Evolutionary conservation across 2,113 vertebrate genomes (phyloP).

Genomic region (Oryzias woworae): DNA sequence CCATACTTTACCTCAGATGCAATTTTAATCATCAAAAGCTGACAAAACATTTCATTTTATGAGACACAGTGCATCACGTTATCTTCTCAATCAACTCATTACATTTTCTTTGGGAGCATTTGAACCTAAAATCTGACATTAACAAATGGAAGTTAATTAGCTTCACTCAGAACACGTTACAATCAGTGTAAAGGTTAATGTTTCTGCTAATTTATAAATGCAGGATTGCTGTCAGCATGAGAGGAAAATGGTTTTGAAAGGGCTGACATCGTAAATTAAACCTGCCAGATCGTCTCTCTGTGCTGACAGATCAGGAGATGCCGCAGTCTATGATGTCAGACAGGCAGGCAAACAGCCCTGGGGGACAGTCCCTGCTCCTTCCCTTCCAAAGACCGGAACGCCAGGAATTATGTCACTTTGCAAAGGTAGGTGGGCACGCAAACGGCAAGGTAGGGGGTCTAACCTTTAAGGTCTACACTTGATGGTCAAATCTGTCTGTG

Average conservation of each 20-base stretch:
- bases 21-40: conserved; percentile 61
- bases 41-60: conserved; percentile 67
- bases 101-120: conserved; percentile 60
- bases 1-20: conserved; percentile 57
- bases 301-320: conserved; percentile 75
- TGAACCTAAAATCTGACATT: conserved; percentile 75
- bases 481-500: conserved; percentile 33
- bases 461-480: conserved; percentile 41
- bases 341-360: conserved; percentile 74
- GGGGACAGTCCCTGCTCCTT: conserved; percentile 69
- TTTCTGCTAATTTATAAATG: conserved; percentile 86
- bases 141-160: conserved; percentile 81
- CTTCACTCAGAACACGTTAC: conserved; percentile 75
- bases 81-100: conserved; percentile 62
- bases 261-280: conserved; percentile 84
- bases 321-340: conserved; percentile 79
- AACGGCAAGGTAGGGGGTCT: conserved; percentile 20
- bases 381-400: conserved; percentile 59
- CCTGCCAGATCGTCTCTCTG: conserved; percentile 79
- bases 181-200: conserved; percentile 85
- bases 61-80: conserved; percentile 49
- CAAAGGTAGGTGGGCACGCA: conserved; percentile 43
- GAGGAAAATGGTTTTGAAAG: conserved; percentile 80
- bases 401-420: conserved; percentile 47
- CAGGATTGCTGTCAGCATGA: conserved; percentile 79